These are phyloP conservation scores for Halocynthia roretzi DNA, from an alignment of 23 tunicate genomes.

Conservation along the genomic window DNA sequence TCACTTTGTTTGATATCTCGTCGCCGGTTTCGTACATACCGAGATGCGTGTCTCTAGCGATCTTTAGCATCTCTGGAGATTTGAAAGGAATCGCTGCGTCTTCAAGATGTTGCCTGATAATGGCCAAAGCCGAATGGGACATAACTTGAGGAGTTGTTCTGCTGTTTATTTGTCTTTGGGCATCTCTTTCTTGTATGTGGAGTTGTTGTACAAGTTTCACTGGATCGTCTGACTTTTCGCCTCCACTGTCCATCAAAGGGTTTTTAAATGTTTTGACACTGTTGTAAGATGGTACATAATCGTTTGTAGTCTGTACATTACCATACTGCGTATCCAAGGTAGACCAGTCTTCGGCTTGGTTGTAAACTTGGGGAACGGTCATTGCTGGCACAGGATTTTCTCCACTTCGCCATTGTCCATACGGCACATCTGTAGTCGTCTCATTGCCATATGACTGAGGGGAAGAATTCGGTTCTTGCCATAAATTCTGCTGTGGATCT, in stretches of 20 bases:
- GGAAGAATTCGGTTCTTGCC: too few species aligned
- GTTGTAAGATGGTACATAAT: not conserved
- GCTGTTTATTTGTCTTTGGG: not conserved
- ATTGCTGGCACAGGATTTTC: too few species aligned
- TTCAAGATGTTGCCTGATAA: slow-evolving; percentile 11
- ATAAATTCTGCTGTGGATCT: too few species aligned
- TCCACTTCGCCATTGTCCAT: too few species aligned
- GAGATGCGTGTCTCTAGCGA: slow-evolving; percentile 36
- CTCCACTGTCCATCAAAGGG: slow-evolving; percentile 2
- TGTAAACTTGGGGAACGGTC: too few species aligned
- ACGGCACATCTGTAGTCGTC: too few species aligned
- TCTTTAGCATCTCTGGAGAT: slow-evolving; percentile 37
- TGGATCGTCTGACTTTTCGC: not conserved
- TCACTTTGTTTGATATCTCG: not conserved
- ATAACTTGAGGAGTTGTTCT: not conserved
- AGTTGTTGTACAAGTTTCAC: slow-evolving; percentile 2
- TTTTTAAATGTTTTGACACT: slow-evolving; percentile 5
- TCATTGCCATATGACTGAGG: too few species aligned
- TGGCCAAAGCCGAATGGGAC: not conserved
- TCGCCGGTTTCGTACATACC: slow-evolving; percentile 12
- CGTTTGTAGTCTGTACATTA: too few species aligned
- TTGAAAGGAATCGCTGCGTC: slow-evolving; percentile 53
- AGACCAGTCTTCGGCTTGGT: too few species aligned
- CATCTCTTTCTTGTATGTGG: not conserved
- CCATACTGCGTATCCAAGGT: too few species aligned